Evolutionary conservation across 2,888 invertebrate genomes (phyloP), one percentile per base, ranked within the genome.

Genomic region (Protophormia terraenovae): DNA sequence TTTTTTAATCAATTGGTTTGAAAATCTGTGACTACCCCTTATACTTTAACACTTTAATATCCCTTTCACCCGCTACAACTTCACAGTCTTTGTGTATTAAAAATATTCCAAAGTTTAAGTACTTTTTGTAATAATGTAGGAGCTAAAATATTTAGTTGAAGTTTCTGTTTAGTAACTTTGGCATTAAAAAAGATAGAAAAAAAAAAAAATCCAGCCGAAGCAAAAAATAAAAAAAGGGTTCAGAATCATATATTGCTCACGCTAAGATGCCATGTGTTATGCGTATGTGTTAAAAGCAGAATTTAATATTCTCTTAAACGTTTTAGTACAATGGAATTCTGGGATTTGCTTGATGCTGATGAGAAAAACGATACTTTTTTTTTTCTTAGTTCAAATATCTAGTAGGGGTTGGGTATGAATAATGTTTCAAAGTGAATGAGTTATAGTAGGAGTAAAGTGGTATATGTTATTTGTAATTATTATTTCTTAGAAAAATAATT

Each of bases 401-500:
- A 41, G 2, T 41, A 45, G 32, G 38, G 66, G 22, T 22, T 38
- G 32, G n/a, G 5, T 2, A 29, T 32, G 24, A 58, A 55, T 22
- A 27, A 32, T 41, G 53, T 66, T 19, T 38, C 3, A 45, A n/a
- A n/a, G n/a, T 45, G 47, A 22, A 27, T 12, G 7, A 27, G 45
- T 47, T 41, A 27, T 53, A 47, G 50, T 5, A 66, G 29, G 12
- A 4, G 41, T 53, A 32, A 22, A 22, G 45, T 53, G 45, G 45
- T 67, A 14, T 24, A 45, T 60, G 47, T 66, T 75, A 38, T 16
- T 47, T 58, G 47, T 67, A 73, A 76, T 75, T 62, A 77, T 78
- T 84, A 69, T 78, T 81, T 83, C 67, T 16, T 19, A 47, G 77
- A 73, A 81, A 84, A 73, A 84, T 73, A 84, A 81, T 84, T 84